Conservation (phyloP, 1,140 invertebrate species). For the Venturia canescens region DNA sequence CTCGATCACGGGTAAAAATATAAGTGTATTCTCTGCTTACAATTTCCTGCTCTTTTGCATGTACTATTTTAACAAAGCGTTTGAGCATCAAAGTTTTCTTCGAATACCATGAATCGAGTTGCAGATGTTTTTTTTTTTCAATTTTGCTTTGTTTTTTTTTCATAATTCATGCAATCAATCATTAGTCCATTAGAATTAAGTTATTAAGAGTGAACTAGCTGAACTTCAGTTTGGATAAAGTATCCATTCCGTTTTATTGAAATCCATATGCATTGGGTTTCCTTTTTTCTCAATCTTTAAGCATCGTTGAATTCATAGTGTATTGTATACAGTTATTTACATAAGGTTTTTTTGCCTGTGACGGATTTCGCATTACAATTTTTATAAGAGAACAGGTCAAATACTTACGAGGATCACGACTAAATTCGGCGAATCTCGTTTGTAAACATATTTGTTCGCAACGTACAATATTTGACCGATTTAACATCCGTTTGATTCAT, state of each 20-base stretch:
- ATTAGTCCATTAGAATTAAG: constrained; percentile 50
- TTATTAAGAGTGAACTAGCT: constrained; percentile 46
- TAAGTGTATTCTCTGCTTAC: constrained; percentile 30
- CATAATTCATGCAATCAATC: constrained; percentile 47
- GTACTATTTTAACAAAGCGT: not conserved
- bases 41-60: not conserved
- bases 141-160: too few relatives aligned
- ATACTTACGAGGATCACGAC: not conserved
- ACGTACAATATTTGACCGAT: not conserved
- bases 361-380: not conserved
- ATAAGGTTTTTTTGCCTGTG: constrained; percentile 55
- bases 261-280: not conserved
- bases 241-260: not conserved
- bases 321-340: constrained; percentile 66
- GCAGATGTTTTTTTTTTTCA: too few relatives aligned
- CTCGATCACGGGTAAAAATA: constrained; percentile 31
- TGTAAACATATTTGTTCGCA: too few relatives aligned
- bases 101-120: constrained; percentile 37
- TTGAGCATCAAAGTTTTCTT: constrained; percentile 23
- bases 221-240: constrained; percentile 6
- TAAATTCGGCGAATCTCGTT: too few relatives aligned
- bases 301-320: constrained; percentile 65
- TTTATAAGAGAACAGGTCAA: not conserved
- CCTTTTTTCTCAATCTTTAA: constrained; percentile 49
- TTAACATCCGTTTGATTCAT: not conserved